Conservation (phyloP, 2,113 vertebrate genomes). For the Lontra canadensis region DNA sequence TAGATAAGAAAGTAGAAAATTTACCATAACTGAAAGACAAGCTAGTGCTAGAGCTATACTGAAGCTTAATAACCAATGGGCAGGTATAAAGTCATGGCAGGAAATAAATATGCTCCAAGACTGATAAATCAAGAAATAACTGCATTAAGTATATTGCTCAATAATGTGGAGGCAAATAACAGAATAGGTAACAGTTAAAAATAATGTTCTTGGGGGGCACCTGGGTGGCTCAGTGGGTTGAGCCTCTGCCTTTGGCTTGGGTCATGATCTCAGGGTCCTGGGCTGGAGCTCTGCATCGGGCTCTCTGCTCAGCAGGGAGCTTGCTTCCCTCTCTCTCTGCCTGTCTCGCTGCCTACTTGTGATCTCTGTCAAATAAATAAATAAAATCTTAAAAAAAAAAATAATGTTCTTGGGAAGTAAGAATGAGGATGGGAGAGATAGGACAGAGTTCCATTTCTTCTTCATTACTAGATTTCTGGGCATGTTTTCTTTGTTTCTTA, state of each 20-base stretch:
- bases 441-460: background rate
- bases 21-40: background rate
- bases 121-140: background rate
- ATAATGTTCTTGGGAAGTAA: background rate
- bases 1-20: background rate
- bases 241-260: too few relatives aligned
- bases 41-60: background rate
- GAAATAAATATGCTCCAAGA: background rate
- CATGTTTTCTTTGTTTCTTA: background rate
- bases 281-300: too few relatives aligned
- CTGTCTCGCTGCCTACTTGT: too few relatives aligned
- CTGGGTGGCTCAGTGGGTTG: too few relatives aligned
- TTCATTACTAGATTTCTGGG: background rate
- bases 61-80: background rate
- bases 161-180: background rate
- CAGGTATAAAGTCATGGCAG: background rate
- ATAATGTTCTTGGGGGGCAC: too few relatives aligned
- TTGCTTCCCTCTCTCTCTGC: too few relatives aligned
- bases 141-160: background rate
- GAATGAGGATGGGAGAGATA: background rate
- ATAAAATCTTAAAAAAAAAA: background rate
- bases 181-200: background rate
- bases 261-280: too few relatives aligned
- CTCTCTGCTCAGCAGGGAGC: too few relatives aligned
- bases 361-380: too few relatives aligned